Evolutionary conservation across 2,888 invertebrate species (phyloP).

Genomic region (Atrina japonica): DNA sequence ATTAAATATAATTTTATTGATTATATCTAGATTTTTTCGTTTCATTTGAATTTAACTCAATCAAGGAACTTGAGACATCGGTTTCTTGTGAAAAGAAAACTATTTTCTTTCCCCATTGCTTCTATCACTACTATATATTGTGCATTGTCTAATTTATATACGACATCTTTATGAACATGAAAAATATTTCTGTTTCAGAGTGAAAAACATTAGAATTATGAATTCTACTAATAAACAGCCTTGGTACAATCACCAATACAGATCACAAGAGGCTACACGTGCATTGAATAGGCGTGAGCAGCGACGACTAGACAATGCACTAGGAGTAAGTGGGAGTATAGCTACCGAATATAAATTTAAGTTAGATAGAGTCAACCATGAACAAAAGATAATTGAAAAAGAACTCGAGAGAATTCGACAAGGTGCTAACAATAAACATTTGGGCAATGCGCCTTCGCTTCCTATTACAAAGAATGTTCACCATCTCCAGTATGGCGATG

Average conservation of each 20-base stretch:
- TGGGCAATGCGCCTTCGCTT: conserved; percentile 12
- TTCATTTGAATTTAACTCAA: too few species aligned
- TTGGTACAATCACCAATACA: conserved; percentile 22
- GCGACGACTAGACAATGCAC: conserved; percentile 44
- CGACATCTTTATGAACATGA: too few species aligned
- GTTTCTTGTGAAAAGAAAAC: too few species aligned
- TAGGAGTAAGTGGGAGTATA: conserved; percentile 50
- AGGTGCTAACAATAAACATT: conserved; percentile 34
- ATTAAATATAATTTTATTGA: too few species aligned
- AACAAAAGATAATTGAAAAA: conserved; percentile 52
- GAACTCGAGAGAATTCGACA: conserved; percentile 48
- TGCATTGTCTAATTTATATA: too few species aligned
- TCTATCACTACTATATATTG: too few species aligned
- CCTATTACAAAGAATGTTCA: conserved; percentile 26
- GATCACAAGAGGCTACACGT: conserved; percentile 54
- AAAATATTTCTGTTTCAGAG: too few species aligned
- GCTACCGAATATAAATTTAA: conserved; percentile 39
- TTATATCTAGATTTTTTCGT: too few species aligned
- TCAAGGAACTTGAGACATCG: too few species aligned
- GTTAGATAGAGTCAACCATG: conserved; percentile 47
- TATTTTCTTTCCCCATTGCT: too few species aligned
- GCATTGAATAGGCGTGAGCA: conserved; percentile 58
- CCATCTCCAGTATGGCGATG: conserved; percentile 20
- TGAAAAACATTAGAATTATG: too few species aligned
- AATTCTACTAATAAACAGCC: too few species aligned